These are phyloP conservation scores for Aplodontia rufa DNA, from an alignment of 2,113 vertebrate species.

Conservation along the genomic window DNA sequence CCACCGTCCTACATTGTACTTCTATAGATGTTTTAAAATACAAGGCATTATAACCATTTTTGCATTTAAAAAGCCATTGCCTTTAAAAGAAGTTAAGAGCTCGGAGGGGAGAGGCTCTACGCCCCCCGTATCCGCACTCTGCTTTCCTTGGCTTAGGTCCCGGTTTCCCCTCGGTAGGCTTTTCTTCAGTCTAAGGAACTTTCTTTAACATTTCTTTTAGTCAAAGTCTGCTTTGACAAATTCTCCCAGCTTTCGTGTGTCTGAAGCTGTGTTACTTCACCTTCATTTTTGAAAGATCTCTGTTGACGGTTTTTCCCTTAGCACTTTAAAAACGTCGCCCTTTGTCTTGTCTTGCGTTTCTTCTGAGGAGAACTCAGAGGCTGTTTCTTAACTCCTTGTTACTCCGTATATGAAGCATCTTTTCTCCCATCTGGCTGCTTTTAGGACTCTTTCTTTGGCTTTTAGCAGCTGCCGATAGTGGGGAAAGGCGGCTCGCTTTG, in stretches of 20 bases:
- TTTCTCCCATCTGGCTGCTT: not conserved
- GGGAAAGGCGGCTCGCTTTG: not conserved
- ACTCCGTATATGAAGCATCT: not conserved
- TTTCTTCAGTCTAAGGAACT: not conserved
- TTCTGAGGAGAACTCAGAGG: not conserved
- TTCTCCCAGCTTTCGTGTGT: not conserved
- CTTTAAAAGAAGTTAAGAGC: not conserved
- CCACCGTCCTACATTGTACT: not conserved
- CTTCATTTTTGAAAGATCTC: not conserved
- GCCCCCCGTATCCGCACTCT: fast-evolving
- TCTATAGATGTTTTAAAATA: not conserved
- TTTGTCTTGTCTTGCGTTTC: not conserved
- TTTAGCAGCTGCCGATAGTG: not conserved
- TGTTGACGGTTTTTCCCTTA: not conserved
- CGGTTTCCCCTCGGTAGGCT: not conserved
- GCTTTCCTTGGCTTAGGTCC: not conserved
- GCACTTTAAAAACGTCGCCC: not conserved
- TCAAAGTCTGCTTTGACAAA: not conserved
- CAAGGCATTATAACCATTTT: not conserved
- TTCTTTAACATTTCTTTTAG: not conserved
- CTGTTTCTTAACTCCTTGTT: not conserved
- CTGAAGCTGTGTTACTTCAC: not conserved
- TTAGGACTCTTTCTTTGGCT: not conserved
- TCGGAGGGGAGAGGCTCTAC: not conserved
- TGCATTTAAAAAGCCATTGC: not conserved